Percentiles rank a stretch among this genome's conserved stretches.
phyloP scores from a whole-genome alignment of 2,888 invertebrate genomes.

The Ditula angustiorana region DNA sequence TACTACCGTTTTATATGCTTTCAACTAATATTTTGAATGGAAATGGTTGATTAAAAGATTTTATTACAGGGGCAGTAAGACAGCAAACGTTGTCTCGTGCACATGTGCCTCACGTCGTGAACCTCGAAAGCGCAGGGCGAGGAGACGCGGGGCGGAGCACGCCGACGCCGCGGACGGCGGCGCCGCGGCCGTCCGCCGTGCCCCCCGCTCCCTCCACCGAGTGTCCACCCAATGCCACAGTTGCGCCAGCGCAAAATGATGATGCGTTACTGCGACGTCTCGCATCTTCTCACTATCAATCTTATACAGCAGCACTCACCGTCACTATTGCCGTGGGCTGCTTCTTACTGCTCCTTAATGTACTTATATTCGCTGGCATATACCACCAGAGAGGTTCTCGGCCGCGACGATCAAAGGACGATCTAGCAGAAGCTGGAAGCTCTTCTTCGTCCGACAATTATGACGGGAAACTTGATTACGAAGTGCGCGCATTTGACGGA shows the following conservation, averaged over 20 bases:
- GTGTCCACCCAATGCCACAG: constrained; percentile 88
- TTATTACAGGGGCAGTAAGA: constrained; percentile 88
- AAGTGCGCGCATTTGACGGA: constrained; percentile 82
- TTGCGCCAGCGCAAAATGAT: constrained; percentile 80
- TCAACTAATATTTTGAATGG: background rate
- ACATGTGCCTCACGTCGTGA: constrained; percentile 85
- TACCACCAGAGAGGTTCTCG: constrained; percentile 92
- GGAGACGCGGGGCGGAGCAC: constrained; percentile 63
- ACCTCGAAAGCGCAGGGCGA: constrained; percentile 64
- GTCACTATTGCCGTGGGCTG: constrained; percentile 95
- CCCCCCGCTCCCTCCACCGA: constrained; percentile 88
- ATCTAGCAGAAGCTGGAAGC: constrained; percentile 90
- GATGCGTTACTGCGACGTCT: constrained; percentile 91
- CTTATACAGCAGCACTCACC: constrained; percentile 94
- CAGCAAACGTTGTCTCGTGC: constrained; percentile 90
- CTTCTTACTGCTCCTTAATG: constrained; percentile 92
- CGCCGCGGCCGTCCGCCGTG: constrained; percentile 69
- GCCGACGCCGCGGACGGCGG: constrained; percentile 77
- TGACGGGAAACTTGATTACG: constrained; percentile 84
- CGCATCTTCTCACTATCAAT: constrained; percentile 94
- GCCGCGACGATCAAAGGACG: constrained; percentile 91
- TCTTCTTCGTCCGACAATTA: constrained; percentile 88
- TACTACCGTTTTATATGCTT: background rate
- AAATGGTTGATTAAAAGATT: constrained; percentile 35
- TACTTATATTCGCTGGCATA: constrained; percentile 95